These are phyloP conservation scores for Augochlorella aurata DNA, from an alignment of 2,888 invertebrate species.

Conservation along the genomic window DNA sequence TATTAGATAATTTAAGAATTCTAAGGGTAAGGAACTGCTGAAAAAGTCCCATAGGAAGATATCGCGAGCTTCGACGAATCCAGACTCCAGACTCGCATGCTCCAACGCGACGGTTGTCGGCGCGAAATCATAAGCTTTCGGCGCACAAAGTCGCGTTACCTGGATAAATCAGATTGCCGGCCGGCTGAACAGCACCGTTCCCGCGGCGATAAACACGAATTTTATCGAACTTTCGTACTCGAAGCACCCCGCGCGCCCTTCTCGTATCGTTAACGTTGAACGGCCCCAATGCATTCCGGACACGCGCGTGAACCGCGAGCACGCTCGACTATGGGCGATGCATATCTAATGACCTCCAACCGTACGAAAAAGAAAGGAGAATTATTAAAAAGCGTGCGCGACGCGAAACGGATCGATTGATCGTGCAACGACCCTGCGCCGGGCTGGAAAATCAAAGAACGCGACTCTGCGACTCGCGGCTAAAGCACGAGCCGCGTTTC, in stretches of 20 bases:
- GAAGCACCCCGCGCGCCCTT: neutral
- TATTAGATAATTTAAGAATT: no score
- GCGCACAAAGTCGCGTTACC: neutral
- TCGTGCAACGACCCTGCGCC: conserved; percentile 75
- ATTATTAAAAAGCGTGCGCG: conserved; percentile 33
- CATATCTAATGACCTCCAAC: conserved; percentile 35
- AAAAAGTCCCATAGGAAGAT: no score
- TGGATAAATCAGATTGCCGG: neutral
- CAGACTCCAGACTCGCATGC: neutral
- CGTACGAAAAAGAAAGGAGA: conserved; percentile 11
- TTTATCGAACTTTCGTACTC: neutral
- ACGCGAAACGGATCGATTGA: conserved; percentile 74
- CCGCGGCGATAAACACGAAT: neutral
- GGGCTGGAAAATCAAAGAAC: conserved; percentile 30
- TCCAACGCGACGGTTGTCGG: neutral
- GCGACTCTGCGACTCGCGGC: conserved; percentile 13
- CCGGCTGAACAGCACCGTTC: neutral
- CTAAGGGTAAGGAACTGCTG: no score
- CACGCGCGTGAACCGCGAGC: neutral
- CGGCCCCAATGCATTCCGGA: neutral
- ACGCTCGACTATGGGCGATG: neutral
- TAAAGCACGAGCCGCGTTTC: conserved; percentile 23
- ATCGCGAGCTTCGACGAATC: no score
- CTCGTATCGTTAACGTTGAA: neutral
- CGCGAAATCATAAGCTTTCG: neutral